Evolutionary conservation across 1,140 invertebrate species (phyloP), one percentile per base, ranked within the genome.

Genomic region (Tetramorium simillimum): DNA sequence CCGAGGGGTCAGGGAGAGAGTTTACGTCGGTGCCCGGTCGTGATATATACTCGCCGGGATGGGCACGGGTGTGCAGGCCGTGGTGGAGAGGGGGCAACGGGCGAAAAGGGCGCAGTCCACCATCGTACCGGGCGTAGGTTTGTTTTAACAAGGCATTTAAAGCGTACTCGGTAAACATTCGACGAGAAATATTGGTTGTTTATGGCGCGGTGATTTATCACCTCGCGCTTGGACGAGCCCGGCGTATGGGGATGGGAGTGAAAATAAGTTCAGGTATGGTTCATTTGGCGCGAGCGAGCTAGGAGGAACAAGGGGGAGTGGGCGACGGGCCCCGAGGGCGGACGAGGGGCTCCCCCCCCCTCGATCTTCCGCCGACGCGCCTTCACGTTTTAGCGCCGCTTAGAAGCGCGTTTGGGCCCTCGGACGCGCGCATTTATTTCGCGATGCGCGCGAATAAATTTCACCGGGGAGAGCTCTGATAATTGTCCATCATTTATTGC

Each of bases 121-220:
- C 86, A 46, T 89, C 81, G 85, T 76, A 77, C 86, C 86, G 89
- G 90, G 92, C 94, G 94, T 95, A 95, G 94, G 94, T 95, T 95
- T 95, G 94, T 94, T 95, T 95, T 95, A 95, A 95, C 94, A 95
- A 95, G 95, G 93, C 94, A 94, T 95, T 95, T 95, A 95, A 95
- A 95, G 94, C 93, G 93, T 93, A 94, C 94, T 95, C 94, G 93
- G 95, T 95, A 95, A 95, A 95, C 95, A 95, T 95, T 94, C 93
- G 92, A 88, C 92, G 92, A 95, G 93, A 95, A 94, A 95, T 95
- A 95, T 95, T 91, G 94, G 94, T 95, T 95, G 94, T 95, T 95
- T 95, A 94, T 93, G 94, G 93, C 92, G 72, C 88, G 92, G 92
- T 95, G 94, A 95, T 95, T 95, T 95, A 95, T 95, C 94, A 92